Evolutionary conservation across 2,113 vertebrate species (phyloP), one percentile per base, ranked within the genome.

Genomic region (Cacatua alba): DNA sequence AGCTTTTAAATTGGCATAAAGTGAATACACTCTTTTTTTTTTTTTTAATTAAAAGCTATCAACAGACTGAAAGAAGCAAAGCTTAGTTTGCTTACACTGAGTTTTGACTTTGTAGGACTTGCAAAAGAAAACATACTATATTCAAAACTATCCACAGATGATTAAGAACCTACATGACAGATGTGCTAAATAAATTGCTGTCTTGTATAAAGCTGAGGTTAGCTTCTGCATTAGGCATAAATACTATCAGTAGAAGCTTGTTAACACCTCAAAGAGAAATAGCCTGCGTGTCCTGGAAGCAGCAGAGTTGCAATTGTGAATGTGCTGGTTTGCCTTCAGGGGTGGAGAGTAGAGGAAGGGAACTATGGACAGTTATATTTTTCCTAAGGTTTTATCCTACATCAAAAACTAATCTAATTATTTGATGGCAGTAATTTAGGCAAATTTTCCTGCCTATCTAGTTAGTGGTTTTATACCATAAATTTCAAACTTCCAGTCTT

Each of bases 81-180:
- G 8, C 24, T 92, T 41, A 48, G 3, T 26, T 89, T 82, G 33
- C 33, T 89, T 74, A 52, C 51, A 37, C 10, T 39, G 7, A 68
- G 7, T 17, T 74, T 75, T 65, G 60, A 26, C 29, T 71, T 39
- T 41, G 25, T 13, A 78, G 35, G 14, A 23, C 26, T 31, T 64
- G 20, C 18, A 52, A 43, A 70, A 51, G 23, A 26, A 23, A 39
- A 17, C 1, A 2, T 7, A 59, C 16, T n/a, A 4, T 13, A 7
- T 57, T 57, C 11, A 19, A 60, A 88, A 17, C 5, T 9, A 35
- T 20, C 8, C 39, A 4, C 0, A 2, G 48, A 17, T 75, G 48
- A 64, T 67, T 65, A 18, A 21, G 26, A 68, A 24, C 1, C 2
- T 37, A 28, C 1, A 3, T 1, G 8, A 48, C 11, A n/a, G 48